These are phyloP conservation scores for Seriola rivoliana DNA, from an alignment of 2,113 vertebrate genomes.

Conservation along the genomic window DNA sequence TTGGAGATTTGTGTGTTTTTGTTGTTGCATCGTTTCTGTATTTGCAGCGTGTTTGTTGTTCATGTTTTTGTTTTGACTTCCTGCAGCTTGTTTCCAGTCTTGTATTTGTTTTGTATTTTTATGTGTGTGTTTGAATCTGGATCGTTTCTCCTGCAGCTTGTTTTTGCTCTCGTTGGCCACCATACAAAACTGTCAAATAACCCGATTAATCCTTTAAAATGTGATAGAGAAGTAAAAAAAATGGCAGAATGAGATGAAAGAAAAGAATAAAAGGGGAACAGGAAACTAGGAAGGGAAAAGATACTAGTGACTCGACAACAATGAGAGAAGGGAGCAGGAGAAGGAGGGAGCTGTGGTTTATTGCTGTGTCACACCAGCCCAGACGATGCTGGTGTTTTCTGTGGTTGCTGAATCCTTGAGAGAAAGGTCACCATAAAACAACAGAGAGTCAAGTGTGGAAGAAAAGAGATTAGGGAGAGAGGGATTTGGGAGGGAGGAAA, in stretches of 20 bases:
- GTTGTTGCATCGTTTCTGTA: too few species aligned
- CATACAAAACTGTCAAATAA: background rate
- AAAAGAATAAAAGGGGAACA: background rate
- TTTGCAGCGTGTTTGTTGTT: too few species aligned
- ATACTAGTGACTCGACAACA: background rate
- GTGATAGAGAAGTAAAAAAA: background rate
- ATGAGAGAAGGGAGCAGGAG: background rate
- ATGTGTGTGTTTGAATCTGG: too few species aligned
- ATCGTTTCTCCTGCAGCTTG: too few species aligned
- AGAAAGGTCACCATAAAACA: conserved; percentile 44
- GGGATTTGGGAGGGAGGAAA: conserved; percentile 49
- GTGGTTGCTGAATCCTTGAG: conserved; percentile 9
- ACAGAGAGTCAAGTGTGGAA: conserved; percentile 41
- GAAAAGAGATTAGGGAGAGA: conserved; percentile 61
- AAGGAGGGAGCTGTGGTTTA: conserved; percentile 1
- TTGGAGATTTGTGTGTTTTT: too few species aligned
- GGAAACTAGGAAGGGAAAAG: too few species aligned
- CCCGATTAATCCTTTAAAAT: background rate
- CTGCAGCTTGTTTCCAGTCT: too few species aligned
- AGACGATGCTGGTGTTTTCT: background rate
- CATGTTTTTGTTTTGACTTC: too few species aligned
- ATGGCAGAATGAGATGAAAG: background rate
- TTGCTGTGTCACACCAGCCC: conserved; percentile 20
- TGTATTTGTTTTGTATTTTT: too few species aligned
- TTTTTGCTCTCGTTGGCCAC: too few species aligned